Evolutionary conservation across 2,888 invertebrate genomes (phyloP), one percentile per base, ranked within the genome.

Genomic region (Leucophora obtusa): DNA sequence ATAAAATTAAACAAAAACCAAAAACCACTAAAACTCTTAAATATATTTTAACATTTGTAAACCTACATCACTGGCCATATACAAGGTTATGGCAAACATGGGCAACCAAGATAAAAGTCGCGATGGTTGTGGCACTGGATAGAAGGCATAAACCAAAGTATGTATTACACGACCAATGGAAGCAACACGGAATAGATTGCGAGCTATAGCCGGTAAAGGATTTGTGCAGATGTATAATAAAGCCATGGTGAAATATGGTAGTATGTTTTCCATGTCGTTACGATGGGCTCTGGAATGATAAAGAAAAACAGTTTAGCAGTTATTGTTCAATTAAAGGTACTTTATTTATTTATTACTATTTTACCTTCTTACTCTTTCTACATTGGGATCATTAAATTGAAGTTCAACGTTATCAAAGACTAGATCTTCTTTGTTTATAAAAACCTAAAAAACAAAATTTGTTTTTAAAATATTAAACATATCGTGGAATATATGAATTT

Each of bases 201-300:
- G 89, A 3, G 94, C 93, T 1, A 91, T 65, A 76, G 84, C 86
- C 7, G 89, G 86, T 68, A 88, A 87, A 0, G 94, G 94, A 82
- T 91, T 90, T 0, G 93, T 93, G 77, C 92, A 87, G 7, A 93
- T 87, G 86, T 93, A 94, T 8, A 93, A 87, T 33, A 92, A 86
- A 15, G 92, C 92, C 82, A 92, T 89, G 2, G 92, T 85, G 47
- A 93, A 90, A 87, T 93, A 94, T 0, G 93, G 90, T 8, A 92
- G 89, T 78, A 94, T 93, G 88, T 94, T 94, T 88, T 94, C 94
- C 87, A 94, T 87, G 86, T 94, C 94, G 85, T 94, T 94, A 85
- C 92, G 91, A 87, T 94, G 94, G 3, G 93, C 93, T 85, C 94
- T 94, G 88, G 9, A 90, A 58, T 59, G 4, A 18, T 6, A 28